Evolutionary conservation across 2,113 vertebrate genomes (phyloP).

Genomic region (Rana temporaria): DNA sequence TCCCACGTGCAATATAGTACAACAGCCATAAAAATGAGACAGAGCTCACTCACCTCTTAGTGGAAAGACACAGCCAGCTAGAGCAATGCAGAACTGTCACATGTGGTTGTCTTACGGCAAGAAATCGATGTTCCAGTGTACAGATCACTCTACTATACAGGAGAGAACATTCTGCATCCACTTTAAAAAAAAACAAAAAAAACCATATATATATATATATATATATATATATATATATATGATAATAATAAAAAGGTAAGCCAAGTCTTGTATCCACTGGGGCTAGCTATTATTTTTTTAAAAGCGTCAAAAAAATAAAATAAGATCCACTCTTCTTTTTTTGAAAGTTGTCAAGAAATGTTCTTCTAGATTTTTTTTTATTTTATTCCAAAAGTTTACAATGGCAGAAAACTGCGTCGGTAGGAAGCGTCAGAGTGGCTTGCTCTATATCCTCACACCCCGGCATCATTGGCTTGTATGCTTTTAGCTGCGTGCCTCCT

Average conservation of each 20-base stretch:
- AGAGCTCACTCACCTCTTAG: slow-evolving; percentile 4
- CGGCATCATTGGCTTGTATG: slow-evolving; percentile 17
- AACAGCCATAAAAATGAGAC: background rate
- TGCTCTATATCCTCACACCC: slow-evolving; percentile 32
- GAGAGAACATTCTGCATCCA: background rate
- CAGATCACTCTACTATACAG: background rate
- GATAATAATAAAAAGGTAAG: background rate
- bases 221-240: background rate
- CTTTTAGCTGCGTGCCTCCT: slow-evolving; percentile 12
- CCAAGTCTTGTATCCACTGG: background rate
- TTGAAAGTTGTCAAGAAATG: background rate
- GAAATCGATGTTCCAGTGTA: background rate
- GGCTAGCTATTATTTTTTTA: background rate
- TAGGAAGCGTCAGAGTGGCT: slow-evolving; percentile 39
- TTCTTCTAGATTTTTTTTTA: background rate
- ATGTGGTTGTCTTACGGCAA: background rate
- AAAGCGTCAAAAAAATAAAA: background rate
- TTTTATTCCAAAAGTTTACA: background rate
- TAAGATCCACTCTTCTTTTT: background rate
- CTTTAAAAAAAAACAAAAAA: background rate
- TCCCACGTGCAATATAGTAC: background rate
- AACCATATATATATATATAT: too few relatives aligned
- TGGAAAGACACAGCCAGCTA: background rate
- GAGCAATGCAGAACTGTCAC: background rate
- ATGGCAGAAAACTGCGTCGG: background rate